Evolutionary conservation across 2,797 vertebrate genomes (phyloP).

Genomic region (Eleutherodactylus coqui): DNA sequence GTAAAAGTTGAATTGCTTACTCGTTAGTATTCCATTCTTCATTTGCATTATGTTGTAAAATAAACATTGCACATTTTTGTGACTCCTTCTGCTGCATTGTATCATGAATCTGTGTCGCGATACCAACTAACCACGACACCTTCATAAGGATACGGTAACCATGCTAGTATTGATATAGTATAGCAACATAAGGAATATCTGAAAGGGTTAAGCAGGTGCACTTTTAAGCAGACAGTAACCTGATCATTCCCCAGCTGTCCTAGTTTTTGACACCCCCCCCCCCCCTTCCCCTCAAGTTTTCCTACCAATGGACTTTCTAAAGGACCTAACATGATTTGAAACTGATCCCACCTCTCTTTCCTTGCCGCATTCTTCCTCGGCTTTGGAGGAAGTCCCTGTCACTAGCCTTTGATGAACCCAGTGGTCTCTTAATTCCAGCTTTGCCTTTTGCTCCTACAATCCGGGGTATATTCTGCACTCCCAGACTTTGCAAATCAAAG

Average conservation of each 20-base stretch:
- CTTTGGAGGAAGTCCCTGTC: slow-evolving; percentile 54
- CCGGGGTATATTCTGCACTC: not conserved
- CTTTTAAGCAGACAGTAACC: slow-evolving; percentile 64
- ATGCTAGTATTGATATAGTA: not conserved
- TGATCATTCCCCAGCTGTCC: slow-evolving; percentile 68
- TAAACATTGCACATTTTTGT: no score
- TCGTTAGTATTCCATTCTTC: no score
- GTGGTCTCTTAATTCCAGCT: slow-evolving; percentile 60
- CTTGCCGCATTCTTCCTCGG: not conserved
- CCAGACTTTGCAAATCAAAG: not conserved
- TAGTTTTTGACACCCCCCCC: slow-evolving; percentile 22
- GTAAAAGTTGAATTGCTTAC: no score
- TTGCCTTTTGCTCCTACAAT: not conserved
- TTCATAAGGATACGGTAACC: not conserved
- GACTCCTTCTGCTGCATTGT: no score
- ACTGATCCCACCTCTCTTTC: slow-evolving; percentile 64
- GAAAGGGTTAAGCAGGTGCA: slow-evolving; percentile 66
- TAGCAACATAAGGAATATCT: not conserved
- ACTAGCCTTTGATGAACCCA: slow-evolving; percentile 34
- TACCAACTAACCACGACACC: no score
- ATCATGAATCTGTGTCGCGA: no score
- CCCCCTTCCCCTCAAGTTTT: slow-evolving; percentile 57
- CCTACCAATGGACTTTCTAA: slow-evolving; percentile 65
- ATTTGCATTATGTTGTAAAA: no score
- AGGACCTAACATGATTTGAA: slow-evolving; percentile 63